phyloP scores from a whole-genome alignment of 2,113 vertebrate genomes.

The Oryzias curvinotus region DNA sequence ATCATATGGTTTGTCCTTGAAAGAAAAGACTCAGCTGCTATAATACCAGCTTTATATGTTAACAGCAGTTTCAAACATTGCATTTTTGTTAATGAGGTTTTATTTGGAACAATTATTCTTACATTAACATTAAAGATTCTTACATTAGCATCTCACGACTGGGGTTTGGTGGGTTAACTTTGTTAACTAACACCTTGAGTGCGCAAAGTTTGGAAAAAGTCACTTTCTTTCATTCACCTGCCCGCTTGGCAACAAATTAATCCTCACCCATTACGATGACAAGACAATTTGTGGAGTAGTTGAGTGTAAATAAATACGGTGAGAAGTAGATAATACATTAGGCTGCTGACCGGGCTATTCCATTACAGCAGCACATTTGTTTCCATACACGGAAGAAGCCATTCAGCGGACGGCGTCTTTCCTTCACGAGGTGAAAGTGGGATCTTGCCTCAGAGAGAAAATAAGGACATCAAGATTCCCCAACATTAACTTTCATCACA shows the following conservation, averaged over 20 bases:
- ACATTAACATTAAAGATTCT: neutral
- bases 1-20: conserved; percentile 64
- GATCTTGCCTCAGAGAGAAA: conserved; percentile 68
- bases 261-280: conserved; percentile 80
- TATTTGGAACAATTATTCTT: neutral
- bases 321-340: conserved; percentile 83
- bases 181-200: conserved; percentile 28
- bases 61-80: conserved; percentile 21
- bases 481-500: conserved; percentile 82
- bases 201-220: conserved; percentile 72
- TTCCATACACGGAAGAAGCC: conserved; percentile 76
- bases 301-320: conserved; percentile 84
- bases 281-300: conserved; percentile 82
- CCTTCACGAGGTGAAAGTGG: conserved; percentile 74
- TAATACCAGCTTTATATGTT: conserved; percentile 6
- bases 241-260: conserved; percentile 79
- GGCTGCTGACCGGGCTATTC: conserved; percentile 76
- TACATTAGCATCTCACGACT: neutral
- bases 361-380: conserved; percentile 81
- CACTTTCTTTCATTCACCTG: conserved; percentile 75
- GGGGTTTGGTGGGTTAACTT: conserved; percentile 53
- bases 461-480: conserved; percentile 70
- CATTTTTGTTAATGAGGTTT: conserved; percentile 9
- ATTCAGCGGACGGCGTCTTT: conserved; percentile 64
- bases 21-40: conserved; percentile 33